phyloP scores from a whole-genome alignment of 92 coral and sea anemone species.

The Phymanthus crucifer region DNA sequence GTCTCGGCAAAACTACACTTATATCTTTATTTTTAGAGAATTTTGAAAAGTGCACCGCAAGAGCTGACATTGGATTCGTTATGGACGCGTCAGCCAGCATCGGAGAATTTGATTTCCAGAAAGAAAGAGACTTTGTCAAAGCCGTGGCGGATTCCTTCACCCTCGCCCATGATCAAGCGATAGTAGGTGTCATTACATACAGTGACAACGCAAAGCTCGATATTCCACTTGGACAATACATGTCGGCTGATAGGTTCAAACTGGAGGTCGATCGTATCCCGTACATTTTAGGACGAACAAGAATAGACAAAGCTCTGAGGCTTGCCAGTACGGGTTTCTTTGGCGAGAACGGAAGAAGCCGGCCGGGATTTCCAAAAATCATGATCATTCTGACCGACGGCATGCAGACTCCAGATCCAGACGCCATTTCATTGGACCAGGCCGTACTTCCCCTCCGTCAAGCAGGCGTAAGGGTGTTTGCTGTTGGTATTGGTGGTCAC shows the following conservation, averaged over 20 bases:
- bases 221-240: constrained; percentile 35
- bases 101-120: constrained; percentile 55
- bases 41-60: constrained; percentile 22
- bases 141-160: constrained; percentile 62
- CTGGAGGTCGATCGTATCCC: constrained; percentile 63
- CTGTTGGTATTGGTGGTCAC: constrained; percentile 62
- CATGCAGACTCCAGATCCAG: constrained; percentile 66
- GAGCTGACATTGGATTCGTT: constrained; percentile 66
- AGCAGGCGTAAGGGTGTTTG: constrained; percentile 62
- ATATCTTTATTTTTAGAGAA: background rate
- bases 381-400: constrained; percentile 74
- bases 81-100: constrained; percentile 89
- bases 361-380: constrained; percentile 60
- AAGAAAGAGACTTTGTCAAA: constrained; percentile 76
- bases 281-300: constrained; percentile 69
- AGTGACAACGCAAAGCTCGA: constrained; percentile 59
- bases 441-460: constrained; percentile 62
- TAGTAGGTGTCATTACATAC: constrained; percentile 66
- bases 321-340: constrained; percentile 66
- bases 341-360: constrained; percentile 41
- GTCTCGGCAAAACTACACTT: background rate
- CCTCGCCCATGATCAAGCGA: constrained; percentile 49
- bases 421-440: constrained; percentile 56
- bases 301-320: constrained; percentile 75
- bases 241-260: constrained; percentile 34